A percentile compares a stretch with the other conserved stretches of the same genome.
These are phyloP conservation scores for Pectinophora gossypiella DNA, from an alignment of 1,140 invertebrate genomes.

Conservation along the genomic window DNA sequence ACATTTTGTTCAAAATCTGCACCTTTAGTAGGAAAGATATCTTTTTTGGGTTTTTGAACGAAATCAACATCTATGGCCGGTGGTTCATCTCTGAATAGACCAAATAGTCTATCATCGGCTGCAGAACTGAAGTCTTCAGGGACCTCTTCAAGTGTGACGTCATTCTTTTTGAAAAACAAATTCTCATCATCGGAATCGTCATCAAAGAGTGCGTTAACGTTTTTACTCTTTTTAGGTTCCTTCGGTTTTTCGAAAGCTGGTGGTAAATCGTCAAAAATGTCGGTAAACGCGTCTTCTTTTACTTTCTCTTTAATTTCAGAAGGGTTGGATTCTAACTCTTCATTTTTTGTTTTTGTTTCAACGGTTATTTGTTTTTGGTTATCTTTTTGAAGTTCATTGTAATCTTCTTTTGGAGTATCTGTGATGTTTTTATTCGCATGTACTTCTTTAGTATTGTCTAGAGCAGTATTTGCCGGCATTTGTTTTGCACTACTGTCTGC, in stretches of 20 bases:
- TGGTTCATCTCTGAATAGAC: constrained; percentile 62
- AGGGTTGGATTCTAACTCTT: too few relatives aligned
- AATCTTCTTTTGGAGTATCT: constrained; percentile 4
- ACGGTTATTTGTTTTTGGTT: neutral
- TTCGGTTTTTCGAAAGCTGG: constrained; percentile 54
- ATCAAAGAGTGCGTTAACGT: constrained; percentile 61
- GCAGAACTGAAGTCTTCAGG: constrained; percentile 24
- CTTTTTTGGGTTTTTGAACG: constrained; percentile 24
- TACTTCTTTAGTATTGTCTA: neutral
- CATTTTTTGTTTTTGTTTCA: too few relatives aligned
- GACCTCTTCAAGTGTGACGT: constrained; percentile 39
- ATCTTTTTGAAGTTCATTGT: neutral
- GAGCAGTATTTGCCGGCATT: neutral
- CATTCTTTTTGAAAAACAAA: constrained; percentile 58
- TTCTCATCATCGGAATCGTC: constrained; percentile 66
- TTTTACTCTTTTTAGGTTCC: constrained; percentile 60
- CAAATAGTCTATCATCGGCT: constrained; percentile 39
- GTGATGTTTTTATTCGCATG: neutral
- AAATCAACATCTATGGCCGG: constrained; percentile 58
- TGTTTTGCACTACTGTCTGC: too few relatives aligned
- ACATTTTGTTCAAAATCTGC: neutral
- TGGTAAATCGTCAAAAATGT: constrained; percentile 47
- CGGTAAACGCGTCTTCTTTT: constrained; percentile 29
- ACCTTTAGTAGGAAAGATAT: constrained; percentile 4
- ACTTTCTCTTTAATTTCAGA: too few relatives aligned